These are phyloP conservation scores for Xestia ashworthii DNA, from an alignment of 2,888 invertebrate species.

Conservation along the genomic window DNA sequence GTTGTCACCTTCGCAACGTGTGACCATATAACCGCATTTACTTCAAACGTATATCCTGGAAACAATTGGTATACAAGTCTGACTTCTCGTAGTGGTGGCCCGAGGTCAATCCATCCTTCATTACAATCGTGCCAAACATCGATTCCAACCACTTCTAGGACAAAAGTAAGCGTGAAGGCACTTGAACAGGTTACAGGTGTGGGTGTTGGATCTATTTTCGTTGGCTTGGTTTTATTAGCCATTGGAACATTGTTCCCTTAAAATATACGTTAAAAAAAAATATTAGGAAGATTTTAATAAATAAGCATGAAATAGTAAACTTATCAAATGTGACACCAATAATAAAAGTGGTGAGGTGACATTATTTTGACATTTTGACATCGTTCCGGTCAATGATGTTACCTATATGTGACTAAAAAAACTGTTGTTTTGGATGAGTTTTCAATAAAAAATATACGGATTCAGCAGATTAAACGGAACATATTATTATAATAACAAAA, in stretches of 20 bases:
- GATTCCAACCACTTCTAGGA: constrained; percentile 80
- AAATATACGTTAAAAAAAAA: constrained; percentile 1
- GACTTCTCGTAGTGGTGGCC: constrained; percentile 69
- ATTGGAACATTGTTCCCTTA: constrained; percentile 38
- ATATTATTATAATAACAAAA: too few species aligned
- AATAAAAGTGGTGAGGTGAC: not conserved
- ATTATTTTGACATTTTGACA: constrained; percentile 9
- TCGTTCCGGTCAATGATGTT: not conserved
- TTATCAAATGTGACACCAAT: not conserved
- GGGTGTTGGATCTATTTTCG: constrained; percentile 64
- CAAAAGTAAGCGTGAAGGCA: constrained; percentile 83
- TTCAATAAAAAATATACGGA: too few species aligned
- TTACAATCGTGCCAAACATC: constrained; percentile 82
- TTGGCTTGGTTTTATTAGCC: constrained; percentile 31
- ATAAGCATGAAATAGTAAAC: not conserved
- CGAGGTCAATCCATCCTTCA: constrained; percentile 78
- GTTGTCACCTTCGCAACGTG: constrained; percentile 81
- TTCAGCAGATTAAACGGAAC: too few species aligned
- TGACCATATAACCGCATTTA: constrained; percentile 83
- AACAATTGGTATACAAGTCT: constrained; percentile 82
- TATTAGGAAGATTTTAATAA: not conserved
- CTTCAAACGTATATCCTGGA: constrained; percentile 78
- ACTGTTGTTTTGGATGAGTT: too few species aligned
- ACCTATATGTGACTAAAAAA: too few species aligned
- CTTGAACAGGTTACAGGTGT: constrained; percentile 56